Base-by-base conservation (phyloP, 2,113 vertebrate genomes). In the Microtus pennsylvanicus region DNA sequence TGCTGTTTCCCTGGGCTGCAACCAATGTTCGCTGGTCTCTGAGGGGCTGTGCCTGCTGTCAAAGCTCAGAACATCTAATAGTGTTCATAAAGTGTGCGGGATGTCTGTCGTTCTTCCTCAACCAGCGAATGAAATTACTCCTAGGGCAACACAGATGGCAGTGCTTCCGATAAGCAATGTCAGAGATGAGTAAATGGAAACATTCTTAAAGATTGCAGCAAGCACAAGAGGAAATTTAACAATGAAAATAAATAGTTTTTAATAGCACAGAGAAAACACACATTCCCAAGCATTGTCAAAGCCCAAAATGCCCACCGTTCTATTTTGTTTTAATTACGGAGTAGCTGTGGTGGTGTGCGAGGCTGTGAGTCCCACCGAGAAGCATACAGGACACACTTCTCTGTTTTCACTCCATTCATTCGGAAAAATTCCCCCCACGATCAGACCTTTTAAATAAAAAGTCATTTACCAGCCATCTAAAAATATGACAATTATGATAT, bases 1-100 rank as follows among this genome's bases (percentile, higher is more conserved):
- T 55, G 74, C 35, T 22, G 42, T 88, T 96, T 96, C 86, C 82
- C 87, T 97, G 83, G 92, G 65, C 93, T 95, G 33, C n/a, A 61
- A 7, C 65, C 82, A 91, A 6, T 35, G 4, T 86, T 50, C 33
- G 19, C 90, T 58, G 1, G 35, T 50, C 89, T 63, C 4, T 47
- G 86, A 91, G 90, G 28, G 78, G 42, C 91, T 28, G 26, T 81
- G 47, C 28, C 19, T 63, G n/a, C n/a, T 11, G 0, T 74, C 70
- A 70, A 58, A 52, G 14, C 52, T 80, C 47, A 93, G 0, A 0
- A n/a, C 72, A 50, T 95, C 61, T 94, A 76, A 92, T 82, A 61
- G 38, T 74, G 42, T 14, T 42, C 42, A 14, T 55, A 42, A 30
- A 76, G 52, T 89, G 77, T 82, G 12, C 42, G 76, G 65, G 75